Percentiles rank a stretch among this genome's conserved stretches.
phyloP scores from a whole-genome alignment of 2,797 vertebrate genomes.

The Alcedo quadribrachys region DNA sequence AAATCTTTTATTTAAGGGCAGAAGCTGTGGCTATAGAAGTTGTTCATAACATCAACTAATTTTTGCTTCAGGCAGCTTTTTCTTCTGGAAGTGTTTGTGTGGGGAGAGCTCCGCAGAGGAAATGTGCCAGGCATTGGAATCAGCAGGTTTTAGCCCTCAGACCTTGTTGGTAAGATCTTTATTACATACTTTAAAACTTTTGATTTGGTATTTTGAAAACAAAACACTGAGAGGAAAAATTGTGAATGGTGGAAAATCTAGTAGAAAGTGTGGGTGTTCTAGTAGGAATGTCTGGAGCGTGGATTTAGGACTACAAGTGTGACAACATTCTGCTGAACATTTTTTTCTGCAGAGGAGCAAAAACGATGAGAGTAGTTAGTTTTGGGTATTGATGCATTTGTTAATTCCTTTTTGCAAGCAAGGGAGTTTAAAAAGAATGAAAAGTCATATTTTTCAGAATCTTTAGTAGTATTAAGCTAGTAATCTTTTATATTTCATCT shows the following conservation, averaged over 20 bases:
- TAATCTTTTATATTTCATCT: not conserved
- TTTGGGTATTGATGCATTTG: not conserved
- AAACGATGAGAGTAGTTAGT: not conserved
- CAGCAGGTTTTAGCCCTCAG: conserved; percentile 89
- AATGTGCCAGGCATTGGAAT: conserved; percentile 86
- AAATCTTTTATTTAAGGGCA: not conserved
- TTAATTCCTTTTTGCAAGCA: not conserved
- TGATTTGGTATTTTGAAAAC: not conserved
- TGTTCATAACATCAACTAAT: not conserved
- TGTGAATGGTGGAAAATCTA: not conserved
- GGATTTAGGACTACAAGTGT: not conserved
- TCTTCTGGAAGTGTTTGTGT: conserved; percentile 94
- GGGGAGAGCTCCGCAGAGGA: conserved; percentile 86
- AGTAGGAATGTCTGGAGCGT: not conserved
- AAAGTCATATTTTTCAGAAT: not conserved
- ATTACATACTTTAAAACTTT: not conserved
- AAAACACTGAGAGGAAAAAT: not conserved
- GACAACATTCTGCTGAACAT: not conserved
- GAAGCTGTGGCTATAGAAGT: not conserved
- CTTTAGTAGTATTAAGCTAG: not conserved
- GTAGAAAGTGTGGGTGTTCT: not conserved
- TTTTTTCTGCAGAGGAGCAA: not conserved
- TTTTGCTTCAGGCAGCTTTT: conserved; percentile 85
- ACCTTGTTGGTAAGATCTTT: conserved; percentile 87
- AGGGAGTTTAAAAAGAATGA: not conserved